These are phyloP conservation scores for Callorhinus ursinus DNA, from an alignment of 2,113 vertebrate species.

Conservation along the genomic window DNA sequence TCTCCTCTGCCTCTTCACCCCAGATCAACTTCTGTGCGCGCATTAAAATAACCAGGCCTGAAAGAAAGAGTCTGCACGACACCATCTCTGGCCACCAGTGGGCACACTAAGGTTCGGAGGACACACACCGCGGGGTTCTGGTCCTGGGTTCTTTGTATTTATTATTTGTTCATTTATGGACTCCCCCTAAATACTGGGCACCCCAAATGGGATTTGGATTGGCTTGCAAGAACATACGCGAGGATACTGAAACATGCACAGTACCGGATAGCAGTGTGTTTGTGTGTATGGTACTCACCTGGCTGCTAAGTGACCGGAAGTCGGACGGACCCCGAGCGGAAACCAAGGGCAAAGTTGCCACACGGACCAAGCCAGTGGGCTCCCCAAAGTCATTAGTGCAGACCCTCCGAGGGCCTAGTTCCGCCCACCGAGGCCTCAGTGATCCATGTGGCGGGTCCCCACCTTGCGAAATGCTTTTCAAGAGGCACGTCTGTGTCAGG, in stretches of 20 bases:
- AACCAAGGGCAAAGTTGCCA: rapidly evolving
- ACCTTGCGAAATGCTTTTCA: rapidly evolving
- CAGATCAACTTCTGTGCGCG: rapidly evolving
- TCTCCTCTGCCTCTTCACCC: too few species aligned
- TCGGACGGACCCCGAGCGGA: rapidly evolving
- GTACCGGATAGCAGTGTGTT: rapidly evolving
- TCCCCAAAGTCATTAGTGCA: rapidly evolving
- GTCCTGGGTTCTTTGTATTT: rapidly evolving
- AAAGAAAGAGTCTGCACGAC: rapidly evolving
- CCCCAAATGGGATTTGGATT: rapidly evolving
- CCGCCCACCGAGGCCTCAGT: background rate
- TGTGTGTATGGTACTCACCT: rapidly evolving
- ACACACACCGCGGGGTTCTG: rapidly evolving
- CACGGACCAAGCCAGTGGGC: too few species aligned
- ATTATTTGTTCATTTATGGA: rapidly evolving
- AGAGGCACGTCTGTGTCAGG: background rate
- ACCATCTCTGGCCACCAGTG: rapidly evolving
- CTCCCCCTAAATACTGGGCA: rapidly evolving
- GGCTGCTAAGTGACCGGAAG: background rate
- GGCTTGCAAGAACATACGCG: rapidly evolving
- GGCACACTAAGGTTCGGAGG: background rate
- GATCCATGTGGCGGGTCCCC: rapidly evolving
- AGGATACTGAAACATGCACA: rapidly evolving
- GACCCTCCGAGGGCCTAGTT: background rate
- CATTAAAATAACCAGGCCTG: rapidly evolving